Conservation (phyloP, 2,113 vertebrate genomes). For the Zapus hudsonius region DNA sequence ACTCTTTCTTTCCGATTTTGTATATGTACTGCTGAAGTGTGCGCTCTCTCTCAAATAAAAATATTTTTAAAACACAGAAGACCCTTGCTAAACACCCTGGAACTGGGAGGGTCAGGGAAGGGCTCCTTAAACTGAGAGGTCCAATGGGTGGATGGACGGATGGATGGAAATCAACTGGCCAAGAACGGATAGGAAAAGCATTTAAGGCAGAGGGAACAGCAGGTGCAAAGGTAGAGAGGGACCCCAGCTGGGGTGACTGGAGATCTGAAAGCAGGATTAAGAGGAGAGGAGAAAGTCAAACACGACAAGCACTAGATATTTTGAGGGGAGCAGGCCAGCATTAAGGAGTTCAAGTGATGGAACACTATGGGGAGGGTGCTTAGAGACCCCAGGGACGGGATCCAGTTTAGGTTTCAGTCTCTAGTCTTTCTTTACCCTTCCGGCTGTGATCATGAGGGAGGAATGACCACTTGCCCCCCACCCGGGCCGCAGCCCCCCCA, state of each 20-base stretch:
- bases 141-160: not conserved
- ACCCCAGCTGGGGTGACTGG: not conserved
- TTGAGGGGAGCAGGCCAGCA: not conserved
- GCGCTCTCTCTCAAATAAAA: no score
- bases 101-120: not conserved
- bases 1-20: no score
- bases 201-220: not conserved
- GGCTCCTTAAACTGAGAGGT: not conserved
- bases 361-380: no score
- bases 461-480: rapidly evolving
- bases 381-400: not conserved
- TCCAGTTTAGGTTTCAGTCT: not conserved
- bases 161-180: not conserved
- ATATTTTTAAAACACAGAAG: not conserved
- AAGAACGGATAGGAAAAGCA: not conserved
- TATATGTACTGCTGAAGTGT: no score
- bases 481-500: constrained; percentile 54
- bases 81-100: not conserved
- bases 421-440: not conserved
- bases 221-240: not conserved
- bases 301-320: not conserved
- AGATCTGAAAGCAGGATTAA: not conserved
- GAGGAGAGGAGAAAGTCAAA: not conserved
- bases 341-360: not conserved
- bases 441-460: no score